Evolutionary conservation across 2,888 invertebrate species (phyloP).

Genomic region (Morpho achilles): DNA sequence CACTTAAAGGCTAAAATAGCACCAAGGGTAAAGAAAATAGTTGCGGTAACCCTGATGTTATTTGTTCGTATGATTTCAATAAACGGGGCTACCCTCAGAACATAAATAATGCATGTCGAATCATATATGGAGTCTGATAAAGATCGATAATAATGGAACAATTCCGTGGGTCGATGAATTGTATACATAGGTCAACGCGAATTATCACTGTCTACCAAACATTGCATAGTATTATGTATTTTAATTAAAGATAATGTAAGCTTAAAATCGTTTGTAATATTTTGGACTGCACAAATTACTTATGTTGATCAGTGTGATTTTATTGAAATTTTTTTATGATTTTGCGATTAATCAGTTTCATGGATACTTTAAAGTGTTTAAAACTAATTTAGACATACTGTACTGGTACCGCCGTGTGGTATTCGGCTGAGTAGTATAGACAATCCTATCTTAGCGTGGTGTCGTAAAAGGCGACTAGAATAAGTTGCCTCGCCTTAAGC

Average conservation of each 20-base stretch:
- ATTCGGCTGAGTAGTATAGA: no score
- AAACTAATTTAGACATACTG: no score
- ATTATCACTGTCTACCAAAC: not conserved
- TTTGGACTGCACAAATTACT: not conserved
- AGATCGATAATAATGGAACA: constrained; percentile 37
- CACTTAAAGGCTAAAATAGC: constrained; percentile 5
- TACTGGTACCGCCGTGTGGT: no score
- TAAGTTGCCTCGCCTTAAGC: no score
- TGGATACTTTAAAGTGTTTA: not conserved
- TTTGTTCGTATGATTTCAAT: constrained; percentile 70
- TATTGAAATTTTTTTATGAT: constrained; percentile 7
- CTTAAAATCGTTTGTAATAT: constrained; percentile 2
- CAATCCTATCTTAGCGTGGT: no score
- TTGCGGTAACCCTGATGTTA: constrained; percentile 30
- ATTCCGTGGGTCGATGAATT: constrained; percentile 35
- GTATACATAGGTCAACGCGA: constrained; percentile 13
- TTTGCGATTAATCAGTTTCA: constrained; percentile 5
- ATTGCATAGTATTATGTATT: constrained; percentile 7
- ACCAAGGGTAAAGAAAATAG: constrained; percentile 5
- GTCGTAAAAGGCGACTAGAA: no score
- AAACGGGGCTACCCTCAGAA: constrained; percentile 55
- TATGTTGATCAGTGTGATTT: not conserved
- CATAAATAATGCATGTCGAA: constrained; percentile 75
- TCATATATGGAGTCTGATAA: constrained; percentile 41
- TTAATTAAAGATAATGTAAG: not conserved